These are phyloP conservation scores for Eurystomus glaucurus DNA, from an alignment of 2,797 vertebrate genomes.

Conservation along the genomic window DNA sequence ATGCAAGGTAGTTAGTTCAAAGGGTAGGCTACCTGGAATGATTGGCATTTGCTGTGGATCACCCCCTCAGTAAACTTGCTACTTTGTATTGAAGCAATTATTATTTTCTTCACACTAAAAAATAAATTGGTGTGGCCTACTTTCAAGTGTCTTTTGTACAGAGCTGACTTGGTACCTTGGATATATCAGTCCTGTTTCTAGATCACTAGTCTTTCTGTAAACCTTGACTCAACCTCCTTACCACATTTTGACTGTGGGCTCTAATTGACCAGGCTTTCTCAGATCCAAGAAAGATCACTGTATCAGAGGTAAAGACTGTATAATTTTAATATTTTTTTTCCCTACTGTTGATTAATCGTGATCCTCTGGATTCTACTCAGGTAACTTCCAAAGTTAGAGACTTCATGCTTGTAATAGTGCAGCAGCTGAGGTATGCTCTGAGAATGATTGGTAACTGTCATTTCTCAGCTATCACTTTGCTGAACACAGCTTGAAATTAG, in stretches of 20 bases:
- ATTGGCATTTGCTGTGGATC: background rate
- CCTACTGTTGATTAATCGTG: background rate
- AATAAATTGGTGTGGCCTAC: background rate
- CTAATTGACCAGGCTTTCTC: background rate
- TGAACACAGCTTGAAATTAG: slow-evolving; percentile 27
- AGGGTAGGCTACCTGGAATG: background rate
- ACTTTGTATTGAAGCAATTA: background rate
- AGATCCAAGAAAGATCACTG: background rate
- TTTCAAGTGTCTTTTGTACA: background rate
- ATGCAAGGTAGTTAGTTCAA: background rate
- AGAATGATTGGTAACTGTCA: background rate
- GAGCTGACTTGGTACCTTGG: background rate
- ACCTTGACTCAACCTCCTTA: background rate
- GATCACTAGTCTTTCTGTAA: background rate
- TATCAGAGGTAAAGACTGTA: background rate
- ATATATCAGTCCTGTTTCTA: background rate
- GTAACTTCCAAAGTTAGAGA: background rate
- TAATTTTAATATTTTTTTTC: background rate
- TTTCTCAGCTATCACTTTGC: background rate
- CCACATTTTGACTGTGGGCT: background rate
- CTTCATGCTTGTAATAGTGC: background rate
- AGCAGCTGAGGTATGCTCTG: background rate
- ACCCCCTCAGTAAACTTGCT: background rate
- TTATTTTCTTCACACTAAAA: background rate
- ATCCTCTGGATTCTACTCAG: background rate